Percentiles rank a stretch among this genome's conserved stretches.
These are phyloP conservation scores for Eupithecia subfuscata DNA, from an alignment of 2,888 invertebrate species.

Conservation along the genomic window DNA sequence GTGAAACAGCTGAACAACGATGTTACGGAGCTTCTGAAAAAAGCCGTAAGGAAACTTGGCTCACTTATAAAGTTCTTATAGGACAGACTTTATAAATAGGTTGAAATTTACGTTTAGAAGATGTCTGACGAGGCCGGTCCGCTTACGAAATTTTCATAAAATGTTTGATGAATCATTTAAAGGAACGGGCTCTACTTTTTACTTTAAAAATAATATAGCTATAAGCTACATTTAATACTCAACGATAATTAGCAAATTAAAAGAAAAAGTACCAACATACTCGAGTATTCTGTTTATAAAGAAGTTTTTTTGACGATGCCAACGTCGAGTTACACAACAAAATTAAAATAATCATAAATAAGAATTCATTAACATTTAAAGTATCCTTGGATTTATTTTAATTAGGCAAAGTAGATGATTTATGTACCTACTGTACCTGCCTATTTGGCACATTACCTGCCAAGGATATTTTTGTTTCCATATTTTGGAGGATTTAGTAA, in stretches of 20 bases:
- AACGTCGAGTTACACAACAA: slow-evolving; percentile 7
- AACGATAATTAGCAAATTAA: background rate
- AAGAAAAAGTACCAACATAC: background rate
- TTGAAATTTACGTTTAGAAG: slow-evolving; percentile 16
- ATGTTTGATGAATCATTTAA: slow-evolving; percentile 9
- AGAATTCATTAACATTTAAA: slow-evolving; percentile 22
- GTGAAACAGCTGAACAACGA: slow-evolving; percentile 52
- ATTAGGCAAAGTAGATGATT: slow-evolving; percentile 5
- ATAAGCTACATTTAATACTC: background rate
- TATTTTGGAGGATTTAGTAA: background rate
- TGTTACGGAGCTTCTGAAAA: slow-evolving; percentile 55
- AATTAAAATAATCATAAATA: slow-evolving; percentile 1
- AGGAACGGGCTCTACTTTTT: background rate
- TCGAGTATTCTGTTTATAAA: background rate
- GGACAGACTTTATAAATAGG: slow-evolving; percentile 27
- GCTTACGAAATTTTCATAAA: slow-evolving; percentile 16
- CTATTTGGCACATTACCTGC: background rate
- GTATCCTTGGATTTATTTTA: slow-evolving; percentile 15
- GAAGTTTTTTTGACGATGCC: background rate
- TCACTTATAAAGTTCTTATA: slow-evolving; percentile 34
- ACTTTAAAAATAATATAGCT: background rate
- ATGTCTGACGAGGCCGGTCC: slow-evolving; percentile 6
- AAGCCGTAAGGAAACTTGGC: slow-evolving; percentile 54
- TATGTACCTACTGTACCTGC: background rate
- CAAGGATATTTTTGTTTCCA: background rate